Evolutionary conservation across 2,888 invertebrate genomes (phyloP).

Genomic region (Cheilosia pagana): DNA sequence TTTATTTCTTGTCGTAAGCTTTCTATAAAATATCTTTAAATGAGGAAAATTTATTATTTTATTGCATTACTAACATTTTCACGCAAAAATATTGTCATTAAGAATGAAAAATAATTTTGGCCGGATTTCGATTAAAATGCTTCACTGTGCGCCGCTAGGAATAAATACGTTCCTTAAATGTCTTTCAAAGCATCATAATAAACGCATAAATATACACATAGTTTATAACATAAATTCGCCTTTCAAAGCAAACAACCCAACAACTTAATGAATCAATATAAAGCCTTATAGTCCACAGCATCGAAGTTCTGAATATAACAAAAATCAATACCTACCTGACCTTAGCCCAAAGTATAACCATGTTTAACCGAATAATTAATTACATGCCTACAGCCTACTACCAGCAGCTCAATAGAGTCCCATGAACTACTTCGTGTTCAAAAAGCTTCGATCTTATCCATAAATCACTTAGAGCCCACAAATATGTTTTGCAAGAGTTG

Average conservation of each 20-base stretch:
- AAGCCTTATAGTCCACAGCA: slow-evolving; percentile 3
- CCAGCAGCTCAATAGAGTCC: slow-evolving; percentile 24
- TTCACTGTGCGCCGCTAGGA: too few relatives aligned
- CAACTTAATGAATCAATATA: slow-evolving; percentile 22
- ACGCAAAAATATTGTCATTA: too few relatives aligned
- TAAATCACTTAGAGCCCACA: slow-evolving; percentile 33
- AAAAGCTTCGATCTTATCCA: slow-evolving; percentile 30
- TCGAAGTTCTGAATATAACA: slow-evolving; percentile 21
- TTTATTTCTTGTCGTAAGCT: too few relatives aligned
- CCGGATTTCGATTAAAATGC: too few relatives aligned
- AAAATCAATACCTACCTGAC: slow-evolving; percentile 36
- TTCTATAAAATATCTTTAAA: too few relatives aligned
- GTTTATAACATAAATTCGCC: slow-evolving; percentile 29
- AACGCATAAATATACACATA: slow-evolving; percentile 5
- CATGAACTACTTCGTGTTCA: slow-evolving; percentile 24
- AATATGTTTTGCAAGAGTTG: slow-evolving; percentile 29
- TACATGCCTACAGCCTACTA: slow-evolving; percentile 20
- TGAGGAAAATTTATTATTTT: too few relatives aligned
- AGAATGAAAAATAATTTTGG: too few relatives aligned
- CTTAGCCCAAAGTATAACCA: slow-evolving; percentile 15
- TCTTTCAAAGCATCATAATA: slow-evolving; percentile 15
- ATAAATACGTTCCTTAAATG: slow-evolving; percentile 5
- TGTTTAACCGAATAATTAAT: slow-evolving; percentile 41
- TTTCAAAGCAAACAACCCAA: slow-evolving; percentile 24
- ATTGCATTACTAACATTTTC: too few relatives aligned